Evolutionary conservation across 2,888 invertebrate genomes (phyloP), one percentile per base, ranked within the genome.

Genomic region (Drosophila sordidapex): DNA sequence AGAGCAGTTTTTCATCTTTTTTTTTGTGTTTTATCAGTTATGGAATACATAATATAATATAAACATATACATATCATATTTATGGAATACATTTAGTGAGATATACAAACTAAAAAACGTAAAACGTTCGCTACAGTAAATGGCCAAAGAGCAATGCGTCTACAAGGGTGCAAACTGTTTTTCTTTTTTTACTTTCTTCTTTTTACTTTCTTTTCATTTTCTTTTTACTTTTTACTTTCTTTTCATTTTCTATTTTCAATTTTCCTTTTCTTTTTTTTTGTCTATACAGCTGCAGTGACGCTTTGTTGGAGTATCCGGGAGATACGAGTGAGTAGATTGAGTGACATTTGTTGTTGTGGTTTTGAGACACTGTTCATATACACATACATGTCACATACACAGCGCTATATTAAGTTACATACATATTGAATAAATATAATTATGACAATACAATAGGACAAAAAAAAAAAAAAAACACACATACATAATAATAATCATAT

Each of bases 61-160:
- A 38, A 38, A 56, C 56, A 67, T 76, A 75, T 77, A 73, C 70
- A 70, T 46, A 54, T 62, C 46, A 33, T 25, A 70, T 60, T 67
- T 81, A 74, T 85, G 81, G 85, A 83, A 83, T 83, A 83, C 64
- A 75, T 65, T 79, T 62, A 49, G 43, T 56, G 54, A 31, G 64
- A 51, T 73, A 66, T 69, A 62, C 35, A 73, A 64, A 64, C 53
- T 72, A 67, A 70, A 70, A 70, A 52, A 67, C 60, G 35, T 70
- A 43, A 54, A 61, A 69, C 57, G 53, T 76, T 68, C 25, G 40
- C 68, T 72, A 76, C 58, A 61, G 10, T 78, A 78, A 78, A 78
- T 78, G 78, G 78, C 78, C 78, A 68, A 74, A 64, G 67, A 54
- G 36, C 46, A 29, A 57, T 52, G 63, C 63, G 38, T 43, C 59